phyloP scores from a whole-genome alignment of 1,140 invertebrate species.

The Ptiloglossa arizonensis region DNA sequence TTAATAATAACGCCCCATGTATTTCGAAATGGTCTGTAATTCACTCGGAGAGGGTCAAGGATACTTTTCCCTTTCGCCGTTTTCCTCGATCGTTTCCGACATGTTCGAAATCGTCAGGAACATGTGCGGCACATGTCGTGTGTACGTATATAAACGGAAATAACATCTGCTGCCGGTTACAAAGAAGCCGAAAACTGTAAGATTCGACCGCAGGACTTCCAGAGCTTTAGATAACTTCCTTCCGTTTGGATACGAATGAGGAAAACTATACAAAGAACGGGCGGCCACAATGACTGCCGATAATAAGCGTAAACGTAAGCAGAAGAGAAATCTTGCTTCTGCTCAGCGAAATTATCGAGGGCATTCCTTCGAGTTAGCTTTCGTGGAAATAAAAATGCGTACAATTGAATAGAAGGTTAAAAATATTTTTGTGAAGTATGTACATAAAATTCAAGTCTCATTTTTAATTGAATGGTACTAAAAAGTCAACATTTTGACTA shows the following conservation, averaged over 20 bases:
- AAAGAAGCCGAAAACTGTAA: constrained; percentile 57
- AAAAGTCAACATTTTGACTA: too few relatives aligned
- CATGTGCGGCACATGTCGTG: constrained; percentile 49
- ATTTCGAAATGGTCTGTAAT: neutral
- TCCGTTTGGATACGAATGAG: constrained; percentile 17
- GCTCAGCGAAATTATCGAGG: constrained; percentile 10
- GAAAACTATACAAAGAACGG: constrained; percentile 8
- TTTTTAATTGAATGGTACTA: neutral
- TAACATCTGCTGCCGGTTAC: constrained; percentile 57
- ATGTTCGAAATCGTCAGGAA: constrained; percentile 40
- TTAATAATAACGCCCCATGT: neutral
- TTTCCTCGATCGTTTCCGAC: constrained; percentile 19
- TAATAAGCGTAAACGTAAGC: constrained; percentile 31
- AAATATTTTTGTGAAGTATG: neutral
- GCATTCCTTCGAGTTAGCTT: constrained; percentile 3
- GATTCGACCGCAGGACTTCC: constrained; percentile 43
- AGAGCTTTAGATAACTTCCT: constrained; percentile 39
- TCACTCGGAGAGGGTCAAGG: constrained; percentile 6
- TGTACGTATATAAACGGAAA: constrained; percentile 55
- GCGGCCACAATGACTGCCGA: constrained; percentile 8
- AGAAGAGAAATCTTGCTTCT: constrained; percentile 43
- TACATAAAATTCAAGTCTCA: neutral
- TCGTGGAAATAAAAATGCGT: neutral
- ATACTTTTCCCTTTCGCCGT: constrained; percentile 12
- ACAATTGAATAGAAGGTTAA: neutral